Percentiles rank a stretch among this genome's conserved stretches.
phyloP scores from a whole-genome alignment of 2,888 invertebrate species.

The Ennomos fuscantarius region DNA sequence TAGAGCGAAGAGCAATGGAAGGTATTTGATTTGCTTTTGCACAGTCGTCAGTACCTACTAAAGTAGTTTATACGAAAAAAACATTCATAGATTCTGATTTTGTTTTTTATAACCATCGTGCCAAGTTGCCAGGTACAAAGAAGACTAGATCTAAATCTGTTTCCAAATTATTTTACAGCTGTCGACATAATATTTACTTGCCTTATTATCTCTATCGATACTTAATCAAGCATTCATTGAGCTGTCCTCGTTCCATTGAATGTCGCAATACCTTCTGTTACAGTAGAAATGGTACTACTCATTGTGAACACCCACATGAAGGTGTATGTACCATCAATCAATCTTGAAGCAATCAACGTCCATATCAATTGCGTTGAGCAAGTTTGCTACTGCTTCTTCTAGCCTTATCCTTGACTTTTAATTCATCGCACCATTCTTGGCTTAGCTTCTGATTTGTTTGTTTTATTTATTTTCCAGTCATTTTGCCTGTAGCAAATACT shows the following conservation, averaged over 20 bases:
- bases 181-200: slow-evolving; percentile 1
- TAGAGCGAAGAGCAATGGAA: too few relatives aligned
- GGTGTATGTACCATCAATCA: slow-evolving; percentile 56
- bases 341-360: slow-evolving; percentile 55
- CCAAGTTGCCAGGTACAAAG: too few relatives aligned
- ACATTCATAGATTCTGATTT: too few relatives aligned
- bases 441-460: neutral
- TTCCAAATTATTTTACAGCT: neutral
- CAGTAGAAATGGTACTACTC: slow-evolving; percentile 51
- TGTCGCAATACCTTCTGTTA: slow-evolving; percentile 39
- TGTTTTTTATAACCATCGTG: too few relatives aligned
- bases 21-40: too few relatives aligned
- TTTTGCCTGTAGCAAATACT: neutral
- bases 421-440: slow-evolving; percentile 3
- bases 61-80: too few relatives aligned
- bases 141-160: too few relatives aligned
- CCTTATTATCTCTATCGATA: slow-evolving; percentile 14
- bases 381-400: slow-evolving; percentile 32
- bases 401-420: slow-evolving; percentile 36
- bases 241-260: slow-evolving; percentile 20
- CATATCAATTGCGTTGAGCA: slow-evolving; percentile 44
- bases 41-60: too few relatives aligned
- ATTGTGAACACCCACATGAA: slow-evolving; percentile 56
- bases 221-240: slow-evolving; percentile 18
- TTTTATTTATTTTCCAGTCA: neutral